Evolutionary conservation across 2,113 vertebrate genomes (phyloP).

Genomic region (Stigmatopora nigra): DNA sequence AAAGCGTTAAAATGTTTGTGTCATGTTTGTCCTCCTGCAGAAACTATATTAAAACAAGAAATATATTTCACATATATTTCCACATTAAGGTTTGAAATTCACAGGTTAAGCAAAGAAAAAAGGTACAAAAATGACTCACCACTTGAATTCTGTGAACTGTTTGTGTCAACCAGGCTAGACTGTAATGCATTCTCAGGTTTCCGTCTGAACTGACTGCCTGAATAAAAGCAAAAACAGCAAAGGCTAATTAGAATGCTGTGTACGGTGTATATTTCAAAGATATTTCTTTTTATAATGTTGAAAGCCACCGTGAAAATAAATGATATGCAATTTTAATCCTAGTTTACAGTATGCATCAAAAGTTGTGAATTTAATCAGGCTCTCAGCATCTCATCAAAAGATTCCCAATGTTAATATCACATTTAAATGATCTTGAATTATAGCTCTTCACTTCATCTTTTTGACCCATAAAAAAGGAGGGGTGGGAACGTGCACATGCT

Average conservation of each 20-base stretch:
- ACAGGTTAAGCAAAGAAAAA: too few relatives aligned
- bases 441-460: conserved; percentile 53
- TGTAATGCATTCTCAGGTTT: conserved; percentile 84
- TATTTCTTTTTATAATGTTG: conserved; percentile 18
- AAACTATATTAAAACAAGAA: too few relatives aligned
- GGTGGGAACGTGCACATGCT: conserved; percentile 35
- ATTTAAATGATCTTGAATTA: conserved; percentile 57
- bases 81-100: too few relatives aligned
- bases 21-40: too few relatives aligned
- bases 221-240: conserved; percentile 56
- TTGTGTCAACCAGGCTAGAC: conserved; percentile 89
- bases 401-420: conserved; percentile 42
- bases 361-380: conserved; percentile 31
- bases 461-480: conserved; percentile 64
- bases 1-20: too few relatives aligned
- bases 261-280: neutral
- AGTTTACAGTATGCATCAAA: conserved; percentile 13
- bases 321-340: conserved; percentile 30
- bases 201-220: conserved; percentile 86
- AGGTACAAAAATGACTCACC: conserved; percentile 71
- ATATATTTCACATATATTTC: too few relatives aligned
- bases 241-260: conserved; percentile 12
- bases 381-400: conserved; percentile 36
- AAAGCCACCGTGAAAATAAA: conserved; percentile 27
- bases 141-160: conserved; percentile 93